Evolutionary conservation across 2,113 vertebrate species (phyloP), one percentile per base, ranked within the genome.

Genomic region (Myiozetetes cayanensis): DNA sequence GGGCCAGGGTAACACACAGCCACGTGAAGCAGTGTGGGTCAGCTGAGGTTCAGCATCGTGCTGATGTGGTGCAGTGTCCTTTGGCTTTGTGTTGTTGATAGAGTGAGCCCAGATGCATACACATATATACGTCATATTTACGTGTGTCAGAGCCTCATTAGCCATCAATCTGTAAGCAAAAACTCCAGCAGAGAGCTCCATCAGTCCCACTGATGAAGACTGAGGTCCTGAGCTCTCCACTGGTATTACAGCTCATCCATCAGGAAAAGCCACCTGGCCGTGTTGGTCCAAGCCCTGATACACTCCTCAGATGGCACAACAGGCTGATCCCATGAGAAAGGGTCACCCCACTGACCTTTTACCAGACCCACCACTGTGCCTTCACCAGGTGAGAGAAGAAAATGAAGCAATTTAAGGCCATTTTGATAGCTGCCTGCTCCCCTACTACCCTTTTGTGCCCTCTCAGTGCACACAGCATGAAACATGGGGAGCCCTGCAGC

Each of bases 291-390:
- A 63, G 25, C 20, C 22, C 59, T 3, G 9, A 3, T 10, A 3
- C 0, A 0, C 16, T 46, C 33, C 65, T 67, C 4, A 2, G 49
- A 8, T 0, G 14, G 75, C 47, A 52, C 20, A 46, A 12, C 0
- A 3, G 35, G 46, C 35, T 5, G 3, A 33, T 6, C 19, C 63
- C 35, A 9, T 0, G 14, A 0, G 0, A 27, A 72, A 39, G 10
- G 8, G 8, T 49, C 46, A 24, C 25, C 39, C 50, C 25, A 41
- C 17, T 1, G 0, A 35, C 35, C 13, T 33, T 18, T 0, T 1
- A 19, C 35, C n/a, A 28, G 31, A 35, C 41, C 30, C 12, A 2
- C 33, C 1, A 0, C 33, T 25, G 39, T 27, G 22, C 52, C 71
- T 79, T 68, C 2, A 0, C 10, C 30, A 23, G 21, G 23, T 72